These are phyloP conservation scores for Dolichallabes microphthalmus DNA, from an alignment of 2,113 vertebrate genomes.

Conservation along the genomic window DNA sequence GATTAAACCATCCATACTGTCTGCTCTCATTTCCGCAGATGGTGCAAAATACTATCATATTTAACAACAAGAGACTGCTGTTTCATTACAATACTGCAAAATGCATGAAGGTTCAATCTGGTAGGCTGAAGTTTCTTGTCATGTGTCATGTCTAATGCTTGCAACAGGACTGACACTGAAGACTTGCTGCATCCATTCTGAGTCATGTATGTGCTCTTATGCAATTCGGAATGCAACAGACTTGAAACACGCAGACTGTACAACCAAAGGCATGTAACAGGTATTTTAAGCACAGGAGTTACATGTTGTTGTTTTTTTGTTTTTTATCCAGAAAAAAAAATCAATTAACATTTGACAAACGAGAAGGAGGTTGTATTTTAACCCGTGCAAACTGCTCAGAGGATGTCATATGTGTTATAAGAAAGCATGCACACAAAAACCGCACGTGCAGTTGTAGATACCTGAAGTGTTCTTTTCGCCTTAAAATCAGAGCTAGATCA, in stretches of 20 bases:
- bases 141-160: not conserved
- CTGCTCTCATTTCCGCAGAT: not conserved
- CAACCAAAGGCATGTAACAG: slow-evolving; percentile 7
- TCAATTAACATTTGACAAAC: not conserved
- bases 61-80: not conserved
- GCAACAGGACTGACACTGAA: slow-evolving; percentile 4
- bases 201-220: slow-evolving; percentile 19
- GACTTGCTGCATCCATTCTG: slow-evolving; percentile 25
- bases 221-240: slow-evolving; percentile 26
- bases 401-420: not conserved
- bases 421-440: not conserved
- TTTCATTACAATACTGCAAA: not conserved
- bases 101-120: slow-evolving; percentile 1
- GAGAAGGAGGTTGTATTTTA: not conserved
- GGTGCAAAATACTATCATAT: not conserved
- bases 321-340: not conserved
- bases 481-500: slow-evolving; percentile 8
- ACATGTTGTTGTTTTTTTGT: not conserved
- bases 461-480: not conserved
- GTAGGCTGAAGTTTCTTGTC: not conserved
- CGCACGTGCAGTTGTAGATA: not conserved
- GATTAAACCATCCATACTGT: not conserved
- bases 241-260: not conserved
- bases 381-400: not conserved
- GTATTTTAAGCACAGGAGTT: not conserved